Base-by-base conservation (phyloP, 1,140 invertebrate species). In the Eciton burchellii region DNA sequence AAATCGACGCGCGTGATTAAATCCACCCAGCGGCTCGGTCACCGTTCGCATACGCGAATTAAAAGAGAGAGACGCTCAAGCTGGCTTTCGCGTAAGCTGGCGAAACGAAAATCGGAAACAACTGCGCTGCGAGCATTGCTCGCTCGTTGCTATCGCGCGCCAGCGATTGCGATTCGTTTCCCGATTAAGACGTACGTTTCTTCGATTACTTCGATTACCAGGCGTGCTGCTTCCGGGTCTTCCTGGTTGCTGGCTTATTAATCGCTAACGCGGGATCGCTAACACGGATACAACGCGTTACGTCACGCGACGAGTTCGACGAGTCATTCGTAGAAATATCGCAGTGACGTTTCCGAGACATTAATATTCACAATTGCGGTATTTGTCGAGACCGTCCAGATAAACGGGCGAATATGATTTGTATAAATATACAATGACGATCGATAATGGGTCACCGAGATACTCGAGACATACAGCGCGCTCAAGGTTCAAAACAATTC, bases 1-100 rank as follows among this genome's bases (percentile, higher is more conserved):
- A 76, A 66, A 77, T 77, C 35, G 21, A 19, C 16, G 26, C 65
- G 73, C 29, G 29, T 26, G 16, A 77, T 77, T 77, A 68, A 77
- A 68, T 56, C 73, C 47, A 35, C 47, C 35, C 21, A 54, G 45
- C 41, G 16, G 3, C 3, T 3, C 14, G 6, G 0, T 16, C 1
- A 16, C 14, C 12, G 24, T 66, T 49, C 12, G 29, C 29, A 12
- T 35, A 21, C n/a, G n/a, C 43, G 24, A 49, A 26, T 41, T 41
- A 9, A 62, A 62, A 35, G 21, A n/a, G 16, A 19, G 26, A n/a
- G 19, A 19, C 21, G 19, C 14, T 12, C 16, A 1, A n/a, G n/a
- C n/a, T n/a, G 16, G 21, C 14, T 43, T 24, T 41, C 49, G 49
- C 49, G 4, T 70, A 41, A n/a, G 12, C 29, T 66, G 49, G 47